A percentile compares a stretch with the other conserved stretches of the same genome.
These are phyloP conservation scores for Nysson spinosus DNA, from an alignment of 2,888 invertebrate genomes.

Conservation along the genomic window DNA sequence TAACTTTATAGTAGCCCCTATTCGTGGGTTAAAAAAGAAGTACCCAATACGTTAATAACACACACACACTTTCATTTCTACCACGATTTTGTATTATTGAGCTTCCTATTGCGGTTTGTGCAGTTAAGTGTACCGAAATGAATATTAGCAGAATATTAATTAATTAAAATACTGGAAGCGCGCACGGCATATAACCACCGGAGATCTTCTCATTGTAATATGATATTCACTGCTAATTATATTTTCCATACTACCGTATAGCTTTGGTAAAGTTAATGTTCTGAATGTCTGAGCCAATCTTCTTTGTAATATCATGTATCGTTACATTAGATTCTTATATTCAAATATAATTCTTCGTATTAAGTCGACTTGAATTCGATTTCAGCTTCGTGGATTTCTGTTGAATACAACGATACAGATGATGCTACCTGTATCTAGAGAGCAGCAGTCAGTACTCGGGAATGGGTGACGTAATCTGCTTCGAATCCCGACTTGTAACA, in stretches of 20 bases:
- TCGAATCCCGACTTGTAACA: constrained; percentile 59
- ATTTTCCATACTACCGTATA: neutral
- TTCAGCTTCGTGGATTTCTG: constrained; percentile 1
- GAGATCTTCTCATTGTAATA: constrained; percentile 10
- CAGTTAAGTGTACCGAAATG: constrained; percentile 60
- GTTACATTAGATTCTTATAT: too few species aligned
- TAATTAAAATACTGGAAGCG: constrained; percentile 50
- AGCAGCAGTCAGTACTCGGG: constrained; percentile 31
- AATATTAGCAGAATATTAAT: constrained; percentile 66
- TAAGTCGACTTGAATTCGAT: neutral
- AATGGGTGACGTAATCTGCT: constrained; percentile 62
- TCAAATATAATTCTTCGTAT: too few species aligned
- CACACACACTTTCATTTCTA: constrained; percentile 64
- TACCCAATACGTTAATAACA: constrained; percentile 63
- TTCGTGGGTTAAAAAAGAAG: constrained; percentile 36
- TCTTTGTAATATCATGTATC: too few species aligned
- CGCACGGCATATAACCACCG: neutral
- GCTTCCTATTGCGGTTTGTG: constrained; percentile 44
- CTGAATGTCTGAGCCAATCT: neutral
- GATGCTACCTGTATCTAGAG: constrained; percentile 34
- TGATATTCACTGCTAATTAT: constrained; percentile 21
- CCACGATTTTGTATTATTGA: constrained; percentile 61
- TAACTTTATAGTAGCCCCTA: constrained; percentile 24
- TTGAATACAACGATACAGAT: constrained; percentile 29
- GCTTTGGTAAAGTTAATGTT: neutral